Percentiles rank a stretch among this genome's conserved stretches.
phyloP scores from a whole-genome alignment of 2,113 vertebrate species.

The Pampusana beccarii region DNA sequence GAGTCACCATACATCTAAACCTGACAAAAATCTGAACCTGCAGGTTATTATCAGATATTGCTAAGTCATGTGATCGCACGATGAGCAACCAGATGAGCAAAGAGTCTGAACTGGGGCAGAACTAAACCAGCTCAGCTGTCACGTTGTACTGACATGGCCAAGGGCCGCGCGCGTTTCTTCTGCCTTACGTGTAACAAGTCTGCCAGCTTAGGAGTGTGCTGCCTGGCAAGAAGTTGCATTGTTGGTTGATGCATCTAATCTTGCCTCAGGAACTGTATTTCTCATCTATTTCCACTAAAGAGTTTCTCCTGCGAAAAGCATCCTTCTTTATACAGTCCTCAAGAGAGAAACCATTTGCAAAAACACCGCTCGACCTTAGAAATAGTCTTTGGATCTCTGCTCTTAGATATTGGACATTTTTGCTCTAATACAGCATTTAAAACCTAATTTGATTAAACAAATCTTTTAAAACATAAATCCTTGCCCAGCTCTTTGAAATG shows the following conservation, averaged over 20 bases:
- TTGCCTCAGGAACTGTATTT: slow-evolving; percentile 53
- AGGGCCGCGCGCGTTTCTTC: slow-evolving; percentile 35
- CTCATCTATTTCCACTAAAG: slow-evolving; percentile 38
- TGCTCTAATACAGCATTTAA: neutral
- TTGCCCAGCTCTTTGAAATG: neutral
- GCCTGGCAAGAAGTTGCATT: slow-evolving; percentile 45
- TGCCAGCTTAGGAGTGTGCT: slow-evolving; percentile 43
- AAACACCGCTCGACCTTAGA: neutral
- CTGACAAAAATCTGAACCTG: neutral
- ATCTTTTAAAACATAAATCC: neutral
- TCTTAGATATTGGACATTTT: neutral
- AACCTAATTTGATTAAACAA: neutral
- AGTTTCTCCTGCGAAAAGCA: neutral
- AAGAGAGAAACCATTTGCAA: neutral
- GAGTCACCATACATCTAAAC: neutral
- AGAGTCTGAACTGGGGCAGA: slow-evolving; percentile 66
- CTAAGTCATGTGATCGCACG: slow-evolving; percentile 13
- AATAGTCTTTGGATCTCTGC: neutral
- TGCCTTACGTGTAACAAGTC: slow-evolving; percentile 37
- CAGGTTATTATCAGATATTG: neutral
- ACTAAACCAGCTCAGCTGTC: slow-evolving; percentile 70
- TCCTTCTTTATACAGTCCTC: neutral
- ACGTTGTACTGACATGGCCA: slow-evolving; percentile 11
- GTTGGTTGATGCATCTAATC: slow-evolving; percentile 52
- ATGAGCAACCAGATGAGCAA: slow-evolving; percentile 8